Evolutionary conservation across 2,113 vertebrate species (phyloP).

Genomic region (Pygoscelis antarcticus): DNA sequence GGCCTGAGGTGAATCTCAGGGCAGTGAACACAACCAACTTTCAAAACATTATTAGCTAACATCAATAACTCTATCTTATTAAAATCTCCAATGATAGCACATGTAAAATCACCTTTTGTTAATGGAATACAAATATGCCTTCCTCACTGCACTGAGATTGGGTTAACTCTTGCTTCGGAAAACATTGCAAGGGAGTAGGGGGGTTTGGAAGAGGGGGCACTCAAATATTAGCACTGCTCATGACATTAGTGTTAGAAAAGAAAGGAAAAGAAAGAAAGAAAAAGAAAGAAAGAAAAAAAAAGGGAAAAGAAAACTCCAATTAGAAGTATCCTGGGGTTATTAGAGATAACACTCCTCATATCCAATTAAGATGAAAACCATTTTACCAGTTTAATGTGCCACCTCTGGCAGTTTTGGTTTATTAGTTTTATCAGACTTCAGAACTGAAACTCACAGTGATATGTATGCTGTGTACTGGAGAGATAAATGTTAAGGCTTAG

Average conservation of each 20-base stretch:
- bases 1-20: slow-evolving; percentile 67
- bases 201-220: neutral
- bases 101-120: slow-evolving; percentile 57
- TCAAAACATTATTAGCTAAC: slow-evolving; percentile 45
- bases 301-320: slow-evolving; percentile 74
- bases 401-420: slow-evolving; percentile 83
- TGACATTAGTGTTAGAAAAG: slow-evolving; percentile 66
- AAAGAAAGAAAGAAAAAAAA: neutral
- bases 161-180: neutral
- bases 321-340: slow-evolving; percentile 85
- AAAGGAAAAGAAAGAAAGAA: slow-evolving; percentile 15
- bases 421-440: slow-evolving; percentile 84
- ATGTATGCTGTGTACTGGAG: slow-evolving; percentile 64
- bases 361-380: slow-evolving; percentile 86
- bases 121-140: slow-evolving; percentile 45
- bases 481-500: slow-evolving; percentile 65
- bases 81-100: slow-evolving; percentile 51
- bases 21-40: slow-evolving; percentile 52
- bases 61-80: slow-evolving; percentile 57
- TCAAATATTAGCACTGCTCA: slow-evolving; percentile 68
- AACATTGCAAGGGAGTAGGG: neutral
- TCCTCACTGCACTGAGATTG: neutral
- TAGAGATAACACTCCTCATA: slow-evolving; percentile 81
- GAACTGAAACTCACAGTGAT: slow-evolving; percentile 75
- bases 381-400: slow-evolving; percentile 82